Conservation (phyloP, 2,797 vertebrate genomes). For the Helicolenus hilgendorfi region DNA sequence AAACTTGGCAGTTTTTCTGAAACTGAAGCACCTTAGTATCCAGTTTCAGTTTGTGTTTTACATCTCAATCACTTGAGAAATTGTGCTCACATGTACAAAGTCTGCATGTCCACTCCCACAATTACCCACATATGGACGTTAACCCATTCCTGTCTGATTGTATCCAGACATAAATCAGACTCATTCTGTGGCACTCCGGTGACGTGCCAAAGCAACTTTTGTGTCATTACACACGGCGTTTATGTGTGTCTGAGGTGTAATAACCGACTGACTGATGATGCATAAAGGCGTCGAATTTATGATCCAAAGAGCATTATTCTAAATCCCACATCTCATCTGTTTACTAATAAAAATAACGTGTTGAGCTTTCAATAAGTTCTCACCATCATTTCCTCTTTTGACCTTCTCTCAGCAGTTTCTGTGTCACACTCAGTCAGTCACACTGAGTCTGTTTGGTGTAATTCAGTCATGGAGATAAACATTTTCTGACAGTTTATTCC, state of each 20-base stretch:
- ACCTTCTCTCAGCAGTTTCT: not conserved
- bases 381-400: conserved; percentile 7
- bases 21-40: not conserved
- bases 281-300: conserved; percentile 19
- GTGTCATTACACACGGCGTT: not conserved
- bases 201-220: conserved; percentile 1
- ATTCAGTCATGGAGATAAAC: not conserved
- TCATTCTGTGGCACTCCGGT: not conserved
- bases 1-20: not conserved
- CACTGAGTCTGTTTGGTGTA: not conserved
- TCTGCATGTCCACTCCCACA: not conserved
- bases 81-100: not conserved
- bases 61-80: not conserved
- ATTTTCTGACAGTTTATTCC: not conserved
- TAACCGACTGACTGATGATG: not conserved
- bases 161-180: not conserved
- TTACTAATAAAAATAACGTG: not conserved
- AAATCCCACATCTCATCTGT: conserved; percentile 12
- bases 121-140: not conserved
- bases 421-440: not conserved
- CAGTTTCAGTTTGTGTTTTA: not conserved
- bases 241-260: conserved; percentile 8
- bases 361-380: not conserved
- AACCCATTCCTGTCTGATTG: not conserved
- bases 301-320: not conserved